Evolutionary conservation across 2,113 vertebrate species (phyloP).

Genomic region (Ceyx melanurus): DNA sequence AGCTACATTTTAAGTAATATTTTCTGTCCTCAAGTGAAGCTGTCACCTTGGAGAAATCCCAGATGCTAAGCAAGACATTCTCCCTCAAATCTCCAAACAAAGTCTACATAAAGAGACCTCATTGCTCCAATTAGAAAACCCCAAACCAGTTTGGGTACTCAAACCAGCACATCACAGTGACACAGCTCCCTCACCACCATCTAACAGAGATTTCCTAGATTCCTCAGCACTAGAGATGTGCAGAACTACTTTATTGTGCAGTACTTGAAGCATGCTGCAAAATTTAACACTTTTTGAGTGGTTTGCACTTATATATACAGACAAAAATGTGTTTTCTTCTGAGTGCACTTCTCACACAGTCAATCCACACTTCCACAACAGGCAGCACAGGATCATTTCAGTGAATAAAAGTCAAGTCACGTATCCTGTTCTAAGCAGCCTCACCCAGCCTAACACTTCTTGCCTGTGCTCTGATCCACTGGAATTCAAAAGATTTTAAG

Average conservation of each 20-base stretch:
- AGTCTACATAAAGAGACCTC: not conserved
- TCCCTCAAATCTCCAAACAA: not conserved
- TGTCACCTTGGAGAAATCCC: conserved; percentile 31
- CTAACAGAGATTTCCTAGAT: not conserved
- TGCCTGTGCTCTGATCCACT: not conserved
- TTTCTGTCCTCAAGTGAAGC: not conserved
- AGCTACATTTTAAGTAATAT: not conserved
- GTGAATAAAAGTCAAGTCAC: not conserved
- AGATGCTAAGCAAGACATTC: not conserved
- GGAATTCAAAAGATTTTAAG: conserved; percentile 27
- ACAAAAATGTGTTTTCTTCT: not conserved
- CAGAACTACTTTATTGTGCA: not conserved
- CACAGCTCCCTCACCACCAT: rapidly evolving
- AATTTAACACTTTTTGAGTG: not conserved
- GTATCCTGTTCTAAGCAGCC: not conserved
- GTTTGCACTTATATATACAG: not conserved
- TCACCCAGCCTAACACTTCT: not conserved
- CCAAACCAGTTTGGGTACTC: not conserved
- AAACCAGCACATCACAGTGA: not conserved
- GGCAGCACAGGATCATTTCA: not conserved
- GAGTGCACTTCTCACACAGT: not conserved
- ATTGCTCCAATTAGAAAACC: not conserved
- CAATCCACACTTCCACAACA: not conserved
- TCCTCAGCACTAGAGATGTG: not conserved
- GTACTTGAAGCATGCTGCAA: not conserved